A percentile compares a stretch with the other conserved stretches of the same genome.
phyloP scores from a whole-genome alignment of 2,113 vertebrate species.

The Oryctolagus cuniculus region mOryCun1.1 NC_091433.1:199766001-199766500 shows the following conservation, averaged over 20 bases:
- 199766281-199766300: too few species aligned
- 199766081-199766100: not conserved
- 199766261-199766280: not conserved
- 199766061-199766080: too few species aligned
- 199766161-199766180: not conserved
- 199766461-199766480: not conserved
- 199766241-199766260: not conserved
- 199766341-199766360: not conserved
- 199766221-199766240: not conserved
- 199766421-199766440: not conserved
- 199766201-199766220: not conserved
- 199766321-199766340: not conserved
- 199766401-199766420: not conserved
- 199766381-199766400: not conserved
- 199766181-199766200: not conserved
- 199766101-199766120: not conserved
- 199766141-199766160: not conserved
- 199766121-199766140: not conserved
- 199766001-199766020: too few species aligned
- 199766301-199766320: not conserved
- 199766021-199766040: too few species aligned
- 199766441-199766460: not conserved
- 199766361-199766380: too few species aligned
- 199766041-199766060: not conserved
- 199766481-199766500: not conserved